Evolutionary conservation across 1,140 invertebrate genomes (phyloP), one percentile per base, ranked within the genome.

Genomic region (Trichogramma pretiosum): DNA sequence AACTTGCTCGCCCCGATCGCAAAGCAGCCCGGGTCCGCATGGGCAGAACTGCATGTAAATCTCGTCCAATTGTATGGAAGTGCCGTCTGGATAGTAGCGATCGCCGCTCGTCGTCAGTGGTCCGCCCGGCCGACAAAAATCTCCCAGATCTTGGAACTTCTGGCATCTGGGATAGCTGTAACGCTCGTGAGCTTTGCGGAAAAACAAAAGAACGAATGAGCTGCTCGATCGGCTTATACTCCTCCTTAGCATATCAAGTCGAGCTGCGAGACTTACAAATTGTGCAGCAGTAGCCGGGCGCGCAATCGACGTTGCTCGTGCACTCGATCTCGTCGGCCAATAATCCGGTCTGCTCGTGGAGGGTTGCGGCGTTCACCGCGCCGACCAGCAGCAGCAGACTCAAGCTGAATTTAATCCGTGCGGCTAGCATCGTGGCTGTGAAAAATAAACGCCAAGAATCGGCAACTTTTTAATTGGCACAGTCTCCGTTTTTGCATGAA

Each of bases 41-140:
- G 63, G 61, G 39, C 65, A 67, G 7, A 64, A 30, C 5, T 59
- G 44, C 3, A 22, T 41, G 48, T 63, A 23, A 4, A 65, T 54
- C 22, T 60, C 26, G 3, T 46, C 56, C 23, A 62, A 48, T 17
- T 48, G 28, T 11, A 63, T 17, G 17, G 22, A 5, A 3, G 18
- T 16, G 5, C 53, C 55, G 32, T 66, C 45, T 0, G 63, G 63
- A 40, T 63, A 65, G 13, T 17, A 21, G 11, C 55, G 50, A 9
- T 32, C 53, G 17, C 52, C 42, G 48, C 60, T 56, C 18, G 45
- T 11, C 24, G 46, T 8, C 8, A 45, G 7, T 3, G 33, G 16
- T 17, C 37, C 46, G 0, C 23, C 30, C n/a, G 60, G 53, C 36
- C 56, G 53, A n/a, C 65, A 67, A 11, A 5, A 2, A 4, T 56